Base-by-base conservation (phyloP, 2,797 vertebrate genomes). In the Xenops minutus region DNA sequence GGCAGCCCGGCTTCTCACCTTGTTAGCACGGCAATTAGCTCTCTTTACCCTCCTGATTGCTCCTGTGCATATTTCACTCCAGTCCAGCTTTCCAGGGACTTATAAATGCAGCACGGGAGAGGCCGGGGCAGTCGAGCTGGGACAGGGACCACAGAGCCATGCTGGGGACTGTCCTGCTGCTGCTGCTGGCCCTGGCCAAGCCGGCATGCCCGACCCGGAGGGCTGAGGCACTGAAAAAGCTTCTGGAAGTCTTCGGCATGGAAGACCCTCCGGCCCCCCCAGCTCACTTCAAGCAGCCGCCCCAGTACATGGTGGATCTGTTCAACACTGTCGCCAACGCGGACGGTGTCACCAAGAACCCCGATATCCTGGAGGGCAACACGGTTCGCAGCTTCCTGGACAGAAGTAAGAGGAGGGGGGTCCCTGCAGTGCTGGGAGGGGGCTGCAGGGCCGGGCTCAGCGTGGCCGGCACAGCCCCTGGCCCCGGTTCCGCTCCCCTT, bases 271-370 rank as follows among this genome's bases (percentile, higher is more conserved):
- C 99, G 0, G 92, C 97, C 1, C 37, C 95, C 16, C 98, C 98
- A 0, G 97, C 97, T 39, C 96, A 94, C 22, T 94, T 97, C 97
- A 98, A 98, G 92, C 98, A 98, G 94, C 98, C 99, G 0, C 99
- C 99, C 6, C 99, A 99, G 97, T 99, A 99, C 97, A 99, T 99
- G 99, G 97, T 99, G 24, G 99, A 99, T 71, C 95, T 99, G 29
- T 99, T 99, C 97, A 99, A 99, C 97, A 98, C 98, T 0, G 98
- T 99, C 0, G 99, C 99, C 7, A 98, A 98, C 5, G 98, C 98
- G 10, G 98, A 99, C 11, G 99, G 99, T 2, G 98, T 99, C 78
- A 99, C 99, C 93, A 99, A 98, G 87, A 98, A 99, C 78, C 98
- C 99, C 0, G 96, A 98, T 59, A 90, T 99, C 15, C 97, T 99